Base-by-base conservation (phyloP, 2,888 invertebrate species). In the Andrena camellia region DNA sequence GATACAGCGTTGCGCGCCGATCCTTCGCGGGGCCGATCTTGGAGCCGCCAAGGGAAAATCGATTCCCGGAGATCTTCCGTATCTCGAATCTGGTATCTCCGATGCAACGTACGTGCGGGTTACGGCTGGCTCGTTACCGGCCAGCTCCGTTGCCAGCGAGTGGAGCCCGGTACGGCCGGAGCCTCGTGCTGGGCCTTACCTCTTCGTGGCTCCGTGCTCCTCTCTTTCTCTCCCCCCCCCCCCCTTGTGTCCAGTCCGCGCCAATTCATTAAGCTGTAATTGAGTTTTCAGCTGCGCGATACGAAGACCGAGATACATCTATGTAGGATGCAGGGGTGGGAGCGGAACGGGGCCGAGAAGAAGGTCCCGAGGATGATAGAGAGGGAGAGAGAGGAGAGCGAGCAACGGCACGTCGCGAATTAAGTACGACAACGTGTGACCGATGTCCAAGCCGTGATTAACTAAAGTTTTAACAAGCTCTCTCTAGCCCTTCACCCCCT, bases 191-290 rank as follows among this genome's bases (percentile, higher is more conserved):
- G 64, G 54, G 26, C 54, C 83, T 23, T 71, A n/a, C 50, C 59
- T 13, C 80, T 67, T 48, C 54, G 26, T 54, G 17, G 10, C 62
- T 66, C 68, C 42, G 57, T 66, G 59, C 52, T 59, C 64, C 67
- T 17, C 64, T 17, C 64, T 71, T 17, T 42, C 42, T 17, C 13
- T 10, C 2, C 42, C 42, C 17, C 73, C 13, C 2, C 2, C 42
- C 42, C 17, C 73, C 67, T 63, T 62, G 63, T 63, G 57, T 73
- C 70, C 60, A 84, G 83, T 83, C 79, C 86, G 79, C 74, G 89
- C 92, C 93, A 93, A 94, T 94, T 94, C 93, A 94, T 94, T 94
- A 94, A 92, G 93, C 92, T 90, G 91, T 94, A 94, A 94, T 94
- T 94, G 93, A 93, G 93, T 94, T 94, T 94, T 93, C 93, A 93